Evolutionary conservation across 2,888 invertebrate genomes (phyloP).

Genomic region (Orthosia cruda): DNA sequence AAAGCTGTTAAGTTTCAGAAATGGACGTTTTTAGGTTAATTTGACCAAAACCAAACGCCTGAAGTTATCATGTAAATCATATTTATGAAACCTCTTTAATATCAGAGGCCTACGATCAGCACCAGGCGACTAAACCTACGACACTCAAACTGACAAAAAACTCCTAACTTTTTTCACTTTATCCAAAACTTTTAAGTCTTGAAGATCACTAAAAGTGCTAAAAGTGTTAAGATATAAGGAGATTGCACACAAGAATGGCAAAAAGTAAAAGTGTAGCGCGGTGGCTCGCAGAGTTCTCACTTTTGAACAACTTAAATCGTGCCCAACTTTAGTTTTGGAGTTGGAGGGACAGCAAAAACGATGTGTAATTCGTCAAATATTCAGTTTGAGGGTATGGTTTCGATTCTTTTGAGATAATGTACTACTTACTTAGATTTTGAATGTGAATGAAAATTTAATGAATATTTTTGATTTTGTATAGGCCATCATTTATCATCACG

Average conservation of each 20-base stretch:
- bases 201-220: constrained; percentile 42
- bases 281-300: constrained; percentile 77
- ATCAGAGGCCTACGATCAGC: not conserved
- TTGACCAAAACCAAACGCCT: not conserved
- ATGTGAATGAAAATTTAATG: no score
- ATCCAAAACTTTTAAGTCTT: constrained; percentile 27
- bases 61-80: not conserved
- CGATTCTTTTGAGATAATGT: not conserved
- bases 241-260: constrained; percentile 56
- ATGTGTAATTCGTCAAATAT: constrained; percentile 14
- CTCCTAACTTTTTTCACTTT: constrained; percentile 40
- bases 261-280: constrained; percentile 52
- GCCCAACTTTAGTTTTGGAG: constrained; percentile 80
- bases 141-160: not conserved
- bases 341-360: constrained; percentile 76
- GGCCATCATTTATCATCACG: no score
- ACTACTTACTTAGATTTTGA: no score
- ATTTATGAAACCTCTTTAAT: not conserved
- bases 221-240: constrained; percentile 53
- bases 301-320: constrained; percentile 85
- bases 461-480: no score
- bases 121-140: not conserved
- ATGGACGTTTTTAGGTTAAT: not conserved
- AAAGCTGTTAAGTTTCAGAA: not conserved
- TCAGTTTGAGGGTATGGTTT: not conserved